phyloP scores from a whole-genome alignment of 2,113 vertebrate genomes.

The Sturnus vulgaris region DNA sequence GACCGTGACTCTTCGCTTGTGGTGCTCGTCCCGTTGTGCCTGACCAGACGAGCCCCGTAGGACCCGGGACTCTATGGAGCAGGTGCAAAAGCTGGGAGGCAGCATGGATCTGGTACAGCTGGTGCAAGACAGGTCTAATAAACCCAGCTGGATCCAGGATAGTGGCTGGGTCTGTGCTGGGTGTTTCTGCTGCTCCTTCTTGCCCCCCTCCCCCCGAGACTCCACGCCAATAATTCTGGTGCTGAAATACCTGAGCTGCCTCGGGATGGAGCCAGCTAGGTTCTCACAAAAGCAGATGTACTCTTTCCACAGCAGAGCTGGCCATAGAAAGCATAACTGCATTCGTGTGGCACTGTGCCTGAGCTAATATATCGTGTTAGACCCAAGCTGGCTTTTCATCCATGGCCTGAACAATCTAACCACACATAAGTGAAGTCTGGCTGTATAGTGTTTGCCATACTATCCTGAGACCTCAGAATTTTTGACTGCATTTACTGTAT shows the following conservation, averaged over 20 bases:
- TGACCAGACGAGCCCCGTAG: background rate
- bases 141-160: background rate
- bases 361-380: background rate
- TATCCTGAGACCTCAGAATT: background rate
- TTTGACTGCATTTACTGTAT: background rate
- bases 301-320: background rate
- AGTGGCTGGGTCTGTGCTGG: background rate
- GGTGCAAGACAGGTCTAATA: background rate
- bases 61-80: background rate
- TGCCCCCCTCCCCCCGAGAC: too few relatives aligned
- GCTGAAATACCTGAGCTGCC: conserved; percentile 46
- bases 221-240: background rate
- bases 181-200: background rate
- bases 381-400: background rate
- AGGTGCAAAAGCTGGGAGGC: background rate
- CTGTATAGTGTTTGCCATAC: background rate
- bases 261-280: conserved; percentile 22
- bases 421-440: background rate
- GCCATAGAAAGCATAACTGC: background rate
- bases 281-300: conserved; percentile 37
- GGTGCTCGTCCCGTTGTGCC: background rate
- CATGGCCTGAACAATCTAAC: background rate
- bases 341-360: background rate
- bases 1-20: rapidly evolving
- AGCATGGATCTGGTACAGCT: background rate